Evolutionary conservation across 2,888 invertebrate genomes (phyloP).

Genomic region (Sycophila texana): DNA sequence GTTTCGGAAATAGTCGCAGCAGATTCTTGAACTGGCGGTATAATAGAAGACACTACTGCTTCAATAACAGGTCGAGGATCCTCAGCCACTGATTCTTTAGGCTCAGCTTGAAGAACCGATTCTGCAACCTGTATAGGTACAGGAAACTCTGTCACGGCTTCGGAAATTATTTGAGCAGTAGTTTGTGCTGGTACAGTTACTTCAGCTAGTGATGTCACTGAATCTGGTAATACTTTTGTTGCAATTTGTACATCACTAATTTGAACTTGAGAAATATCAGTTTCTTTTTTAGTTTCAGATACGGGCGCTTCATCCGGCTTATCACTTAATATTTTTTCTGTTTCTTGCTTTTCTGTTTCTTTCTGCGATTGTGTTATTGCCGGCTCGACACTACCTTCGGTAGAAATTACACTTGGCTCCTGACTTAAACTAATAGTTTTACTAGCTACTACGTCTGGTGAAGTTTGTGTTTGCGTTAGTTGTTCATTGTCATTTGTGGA

Average conservation of each 20-base stretch:
- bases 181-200: neutral
- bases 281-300: constrained; percentile 24
- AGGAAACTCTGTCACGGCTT: constrained; percentile 60
- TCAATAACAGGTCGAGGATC: constrained; percentile 64
- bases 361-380: constrained; percentile 2
- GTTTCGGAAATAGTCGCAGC: constrained; percentile 62
- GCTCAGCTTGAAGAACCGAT: constrained; percentile 70
- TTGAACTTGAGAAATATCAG: constrained; percentile 17
- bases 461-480: constrained; percentile 3
- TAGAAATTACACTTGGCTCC: neutral
- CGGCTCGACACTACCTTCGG: neutral
- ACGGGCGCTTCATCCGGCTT: neutral
- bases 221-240: neutral
- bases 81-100: constrained; percentile 69
- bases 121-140: constrained; percentile 73
- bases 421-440: constrained; percentile 6
- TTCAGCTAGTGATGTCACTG: neutral
- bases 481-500: neutral
- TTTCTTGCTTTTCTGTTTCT: neutral
- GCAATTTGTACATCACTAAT: neutral
- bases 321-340: constrained; percentile 13
- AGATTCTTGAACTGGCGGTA: constrained; percentile 66
- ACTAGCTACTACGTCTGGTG: neutral
- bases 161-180: constrained; percentile 30
- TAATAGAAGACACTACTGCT: constrained; percentile 67